phyloP scores from a whole-genome alignment of 2,113 vertebrate genomes.

The Chaetorhynchus papuensis region DNA sequence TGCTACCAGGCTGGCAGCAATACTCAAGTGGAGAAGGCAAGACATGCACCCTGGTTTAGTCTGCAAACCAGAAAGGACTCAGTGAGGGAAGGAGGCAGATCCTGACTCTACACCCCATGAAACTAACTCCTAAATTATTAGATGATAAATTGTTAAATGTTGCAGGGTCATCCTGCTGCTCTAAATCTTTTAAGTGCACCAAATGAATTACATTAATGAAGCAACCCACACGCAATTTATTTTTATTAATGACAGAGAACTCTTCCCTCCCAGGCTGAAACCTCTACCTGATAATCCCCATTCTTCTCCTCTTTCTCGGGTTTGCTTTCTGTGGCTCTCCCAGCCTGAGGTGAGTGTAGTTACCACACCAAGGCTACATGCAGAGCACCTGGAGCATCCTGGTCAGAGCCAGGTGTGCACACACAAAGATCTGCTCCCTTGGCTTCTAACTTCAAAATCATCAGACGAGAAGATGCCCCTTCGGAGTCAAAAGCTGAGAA shows the following conservation, averaged over 20 bases:
- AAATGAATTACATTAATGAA: not conserved
- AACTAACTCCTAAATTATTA: not conserved
- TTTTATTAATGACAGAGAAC: not conserved
- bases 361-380: not conserved
- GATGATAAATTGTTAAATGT: not conserved
- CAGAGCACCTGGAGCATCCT: not conserved
- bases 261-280: not conserved
- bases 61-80: not conserved
- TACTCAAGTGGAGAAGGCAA: not conserved
- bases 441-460: not conserved
- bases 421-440: not conserved
- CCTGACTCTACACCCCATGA: not conserved
- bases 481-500: not conserved
- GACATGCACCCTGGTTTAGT: rapidly evolving
- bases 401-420: not conserved
- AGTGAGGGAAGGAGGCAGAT: not conserved
- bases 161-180: not conserved
- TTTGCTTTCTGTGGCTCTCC: not conserved
- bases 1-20: not conserved
- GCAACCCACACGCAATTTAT: not conserved
- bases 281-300: not conserved
- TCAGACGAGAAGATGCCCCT: not conserved
- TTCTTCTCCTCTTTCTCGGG: not conserved
- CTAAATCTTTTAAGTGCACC: not conserved
- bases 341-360: not conserved